phyloP scores from a whole-genome alignment of 2,113 vertebrate species.

The Galemys pyrenaicus region DNA sequence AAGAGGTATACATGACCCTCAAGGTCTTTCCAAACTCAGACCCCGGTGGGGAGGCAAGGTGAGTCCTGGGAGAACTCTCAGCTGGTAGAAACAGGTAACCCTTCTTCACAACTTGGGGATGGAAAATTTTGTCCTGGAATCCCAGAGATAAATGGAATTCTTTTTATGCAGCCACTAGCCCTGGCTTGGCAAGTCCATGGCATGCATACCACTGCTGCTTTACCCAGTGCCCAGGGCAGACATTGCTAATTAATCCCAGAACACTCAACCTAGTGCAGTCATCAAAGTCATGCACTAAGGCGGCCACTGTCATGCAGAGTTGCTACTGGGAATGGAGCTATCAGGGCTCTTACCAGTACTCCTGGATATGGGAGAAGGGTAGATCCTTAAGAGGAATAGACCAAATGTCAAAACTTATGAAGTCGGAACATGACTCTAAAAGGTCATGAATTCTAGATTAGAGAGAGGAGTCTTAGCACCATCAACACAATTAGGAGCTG shows the following conservation, averaged over 20 bases:
- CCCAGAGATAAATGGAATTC: background rate
- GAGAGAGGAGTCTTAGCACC: background rate
- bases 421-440: background rate
- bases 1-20: background rate
- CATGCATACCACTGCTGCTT: rapidly evolving
- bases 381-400: background rate
- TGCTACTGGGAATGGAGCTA: background rate
- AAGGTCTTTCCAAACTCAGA: background rate
- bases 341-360: background rate
- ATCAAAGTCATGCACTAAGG: background rate
- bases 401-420: background rate
- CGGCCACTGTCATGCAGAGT: background rate
- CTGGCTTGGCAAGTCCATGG: background rate
- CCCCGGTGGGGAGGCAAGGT: background rate
- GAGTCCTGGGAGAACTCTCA: background rate
- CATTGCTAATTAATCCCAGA: slow-evolving; percentile 57
- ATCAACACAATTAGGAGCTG: background rate
- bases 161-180: background rate
- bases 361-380: background rate
- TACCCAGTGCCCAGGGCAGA: background rate
- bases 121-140: background rate
- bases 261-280: background rate
- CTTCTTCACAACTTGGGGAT: background rate
- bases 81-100: background rate
- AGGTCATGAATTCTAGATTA: background rate